Evolutionary conservation across 2,888 invertebrate species (phyloP).

Genomic region (Malachius bipustulatus): DNA sequence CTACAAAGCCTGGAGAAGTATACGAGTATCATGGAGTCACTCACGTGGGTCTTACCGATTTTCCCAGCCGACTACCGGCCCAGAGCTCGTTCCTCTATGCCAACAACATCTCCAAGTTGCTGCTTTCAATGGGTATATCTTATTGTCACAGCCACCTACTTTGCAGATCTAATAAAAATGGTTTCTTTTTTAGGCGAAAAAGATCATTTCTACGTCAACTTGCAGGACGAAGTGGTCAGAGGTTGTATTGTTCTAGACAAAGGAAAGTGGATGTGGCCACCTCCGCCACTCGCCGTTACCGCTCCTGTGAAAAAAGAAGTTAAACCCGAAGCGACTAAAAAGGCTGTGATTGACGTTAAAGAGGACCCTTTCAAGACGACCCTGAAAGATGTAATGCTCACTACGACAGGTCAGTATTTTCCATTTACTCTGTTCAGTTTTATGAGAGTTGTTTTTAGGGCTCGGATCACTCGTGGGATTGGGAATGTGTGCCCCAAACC

Average conservation of each 20-base stretch:
- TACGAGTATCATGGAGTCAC: conserved; percentile 66
- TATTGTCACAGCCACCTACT: background rate
- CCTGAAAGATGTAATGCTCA: conserved; percentile 52
- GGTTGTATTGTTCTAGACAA: conserved; percentile 68
- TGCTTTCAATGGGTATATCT: conserved; percentile 60
- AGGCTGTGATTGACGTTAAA: conserved; percentile 22
- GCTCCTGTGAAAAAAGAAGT: conserved; percentile 36
- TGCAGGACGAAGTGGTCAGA: conserved; percentile 77
- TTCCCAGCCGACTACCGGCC: conserved; percentile 73
- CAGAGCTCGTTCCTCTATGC: conserved; percentile 79
- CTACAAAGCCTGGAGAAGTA: conserved; percentile 66
- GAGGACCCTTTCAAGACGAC: conserved; percentile 57
- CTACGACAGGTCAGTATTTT: conserved; percentile 49
- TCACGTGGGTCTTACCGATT: conserved; percentile 75
- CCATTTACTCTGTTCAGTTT: background rate
- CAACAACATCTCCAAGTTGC: conserved; percentile 82
- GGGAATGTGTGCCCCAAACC: conserved; percentile 67
- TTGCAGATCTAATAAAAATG: no score
- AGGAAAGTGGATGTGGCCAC: conserved; percentile 69
- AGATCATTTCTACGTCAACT: conserved; percentile 66
- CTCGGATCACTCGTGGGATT: conserved; percentile 56
- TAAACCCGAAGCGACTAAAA: conserved; percentile 16
- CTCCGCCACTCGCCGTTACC: conserved; percentile 51
- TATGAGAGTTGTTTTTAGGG: conserved; percentile 40
- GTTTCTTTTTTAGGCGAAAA: conserved; percentile 52